Conservation (phyloP, 2,113 vertebrate species). For the Mixornis gularis region DNA sequence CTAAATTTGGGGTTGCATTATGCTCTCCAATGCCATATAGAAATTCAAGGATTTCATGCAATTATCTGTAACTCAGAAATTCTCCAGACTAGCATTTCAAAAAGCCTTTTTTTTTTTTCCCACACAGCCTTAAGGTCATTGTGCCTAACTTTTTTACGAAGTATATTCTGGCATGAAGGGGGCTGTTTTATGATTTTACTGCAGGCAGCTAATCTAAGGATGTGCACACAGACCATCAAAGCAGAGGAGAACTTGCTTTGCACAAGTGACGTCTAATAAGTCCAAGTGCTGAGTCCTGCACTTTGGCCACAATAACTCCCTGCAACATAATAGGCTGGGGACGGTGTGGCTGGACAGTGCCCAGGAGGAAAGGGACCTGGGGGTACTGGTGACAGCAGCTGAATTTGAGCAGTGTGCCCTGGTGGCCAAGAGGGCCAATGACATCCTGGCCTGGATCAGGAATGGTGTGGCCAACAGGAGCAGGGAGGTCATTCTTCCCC, state of each 20-base stretch:
- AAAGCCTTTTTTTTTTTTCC: background rate
- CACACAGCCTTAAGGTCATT: background rate
- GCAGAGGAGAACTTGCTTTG: background rate
- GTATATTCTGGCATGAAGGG: background rate
- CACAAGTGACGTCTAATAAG: background rate
- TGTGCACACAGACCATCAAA: fast-evolving
- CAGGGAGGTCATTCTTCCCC: too few relatives aligned
- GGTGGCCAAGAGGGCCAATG: too few relatives aligned
- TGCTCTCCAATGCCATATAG: background rate
- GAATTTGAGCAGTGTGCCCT: too few relatives aligned
- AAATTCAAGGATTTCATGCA: background rate
- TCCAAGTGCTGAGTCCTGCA: too few relatives aligned
- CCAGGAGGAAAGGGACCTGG: too few relatives aligned
- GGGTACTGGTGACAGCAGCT: too few relatives aligned
- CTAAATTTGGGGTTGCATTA: background rate
- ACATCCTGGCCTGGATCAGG: too few relatives aligned
- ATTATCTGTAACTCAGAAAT: background rate
- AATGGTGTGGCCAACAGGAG: too few relatives aligned
- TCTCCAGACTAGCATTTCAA: background rate
- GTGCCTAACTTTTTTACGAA: background rate
- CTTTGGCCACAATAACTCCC: too few relatives aligned
- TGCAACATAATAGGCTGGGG: too few relatives aligned
- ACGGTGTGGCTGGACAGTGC: too few relatives aligned
- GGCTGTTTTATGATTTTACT: background rate
- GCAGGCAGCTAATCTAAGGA: background rate